Percentiles rank a stretch among this genome's conserved stretches.
Evolutionary conservation across 2,113 vertebrate genomes (phyloP).

Genomic region (Eptesicus fuscus): DNA sequence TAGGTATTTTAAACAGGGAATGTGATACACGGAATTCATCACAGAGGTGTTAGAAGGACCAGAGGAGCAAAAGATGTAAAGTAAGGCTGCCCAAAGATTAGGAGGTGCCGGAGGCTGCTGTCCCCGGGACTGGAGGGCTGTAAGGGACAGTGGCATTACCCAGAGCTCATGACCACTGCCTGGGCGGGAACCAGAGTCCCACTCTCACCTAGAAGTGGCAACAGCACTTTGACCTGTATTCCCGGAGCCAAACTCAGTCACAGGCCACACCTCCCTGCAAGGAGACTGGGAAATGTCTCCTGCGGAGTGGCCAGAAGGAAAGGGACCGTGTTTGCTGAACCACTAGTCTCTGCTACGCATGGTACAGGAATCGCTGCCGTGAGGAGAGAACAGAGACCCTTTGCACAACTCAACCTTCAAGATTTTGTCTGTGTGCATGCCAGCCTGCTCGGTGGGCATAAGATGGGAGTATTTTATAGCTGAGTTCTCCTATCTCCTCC

Average conservation of each 20-base stretch:
- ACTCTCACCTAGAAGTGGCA: not conserved
- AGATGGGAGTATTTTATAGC: not conserved
- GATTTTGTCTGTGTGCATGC: too few relatives aligned
- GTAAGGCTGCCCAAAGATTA: not conserved
- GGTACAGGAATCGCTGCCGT: not conserved
- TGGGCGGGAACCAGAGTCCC: not conserved
- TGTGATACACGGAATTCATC: not conserved
- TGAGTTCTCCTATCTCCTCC: not conserved
- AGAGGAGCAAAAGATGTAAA: not conserved
- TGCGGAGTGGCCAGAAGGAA: not conserved
- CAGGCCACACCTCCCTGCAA: too few relatives aligned
- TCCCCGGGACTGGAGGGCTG: not conserved
- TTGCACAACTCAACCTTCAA: not conserved
- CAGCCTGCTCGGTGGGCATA: not conserved
- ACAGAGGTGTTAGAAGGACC: not conserved
- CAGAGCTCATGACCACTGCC: not conserved
- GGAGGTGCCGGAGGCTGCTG: too few relatives aligned
- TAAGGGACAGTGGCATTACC: not conserved
- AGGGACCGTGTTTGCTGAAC: not conserved
- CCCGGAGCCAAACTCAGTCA: not conserved
- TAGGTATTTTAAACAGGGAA: not conserved
- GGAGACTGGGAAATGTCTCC: not conserved
- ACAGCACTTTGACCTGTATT: not conserved
- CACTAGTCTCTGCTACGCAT: accelerated
- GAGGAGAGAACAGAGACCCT: not conserved